phyloP scores from a whole-genome alignment of 1,140 invertebrate genomes.

The Bradynema listronoti region DNA sequence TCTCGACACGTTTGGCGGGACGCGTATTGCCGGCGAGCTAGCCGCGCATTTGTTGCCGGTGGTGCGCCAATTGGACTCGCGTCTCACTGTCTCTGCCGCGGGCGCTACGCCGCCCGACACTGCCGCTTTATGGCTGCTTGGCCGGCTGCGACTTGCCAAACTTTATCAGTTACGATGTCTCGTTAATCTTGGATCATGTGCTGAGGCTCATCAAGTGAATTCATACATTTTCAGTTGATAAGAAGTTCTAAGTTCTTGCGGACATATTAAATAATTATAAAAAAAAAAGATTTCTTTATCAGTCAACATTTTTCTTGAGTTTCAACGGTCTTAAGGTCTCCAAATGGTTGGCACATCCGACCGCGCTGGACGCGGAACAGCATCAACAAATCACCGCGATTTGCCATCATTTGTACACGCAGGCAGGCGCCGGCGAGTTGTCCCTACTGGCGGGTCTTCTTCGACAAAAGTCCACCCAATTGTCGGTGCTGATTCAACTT shows the following conservation, averaged over 20 bases:
- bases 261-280: not conserved
- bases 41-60: conserved; percentile 51
- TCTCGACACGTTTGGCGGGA: conserved; percentile 47
- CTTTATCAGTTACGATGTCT: conserved; percentile 53
- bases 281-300: conserved; percentile 8
- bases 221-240: conserved; percentile 9
- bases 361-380: conserved; percentile 46
- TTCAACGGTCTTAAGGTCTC: conserved; percentile 25
- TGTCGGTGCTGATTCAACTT: conserved; percentile 46
- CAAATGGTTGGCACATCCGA: conserved; percentile 44
- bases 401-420: conserved; percentile 51
- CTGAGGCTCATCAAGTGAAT: conserved; percentile 41
- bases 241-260: not conserved
- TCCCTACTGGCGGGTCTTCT: conserved; percentile 41
- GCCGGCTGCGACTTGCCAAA: conserved; percentile 45
- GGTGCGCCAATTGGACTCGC: conserved; percentile 47
- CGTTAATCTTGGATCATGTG: conserved; percentile 46
- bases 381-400: conserved; percentile 56
- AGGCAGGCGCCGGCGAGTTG: conserved; percentile 40
- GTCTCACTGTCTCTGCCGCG: conserved; percentile 31
- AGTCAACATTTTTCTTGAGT: conserved; percentile 12
- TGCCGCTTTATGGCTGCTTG: conserved; percentile 54
- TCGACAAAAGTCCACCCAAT: conserved; percentile 36
- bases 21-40: conserved; percentile 33
- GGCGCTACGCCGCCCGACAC: conserved; percentile 37